Base-by-base conservation (phyloP, 2,113 vertebrate genomes). In the Chamaetylas fuelleborni region DNA sequence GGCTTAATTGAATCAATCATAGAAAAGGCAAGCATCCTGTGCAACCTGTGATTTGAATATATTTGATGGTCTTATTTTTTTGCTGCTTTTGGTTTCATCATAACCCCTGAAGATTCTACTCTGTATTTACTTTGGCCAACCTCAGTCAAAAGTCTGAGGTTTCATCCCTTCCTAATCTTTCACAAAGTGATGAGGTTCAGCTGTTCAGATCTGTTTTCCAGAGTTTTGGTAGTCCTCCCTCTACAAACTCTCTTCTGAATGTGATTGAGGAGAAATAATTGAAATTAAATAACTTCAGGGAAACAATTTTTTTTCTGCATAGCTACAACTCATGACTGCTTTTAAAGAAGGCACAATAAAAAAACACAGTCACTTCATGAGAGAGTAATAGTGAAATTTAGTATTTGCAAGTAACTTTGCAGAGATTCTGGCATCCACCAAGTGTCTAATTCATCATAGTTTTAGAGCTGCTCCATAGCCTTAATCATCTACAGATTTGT, bases 141-240 rank as follows among this genome's bases (percentile, higher is more conserved):
- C 78, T 78, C 42, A 91, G 33, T 47, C 64, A 66, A 61, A 88
- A 86, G 54, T 54, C 72, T 66, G 62, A 92, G 43, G 38, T 64
- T 86, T 95, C 80, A 71, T 78, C 92, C 72, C 47, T 89, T 84
- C 47, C 47, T 91, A 91, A 74, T 89, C 54, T 81, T 74, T 91
- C 73, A 74, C 23, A 26, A n/a, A 90, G 33, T 71, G 86, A 95
- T 81, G 88, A 91, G 28, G 40, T 84, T 54, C 91, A 95, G 91
- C 88, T 94, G 95, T 78, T 91, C 40, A 78, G 72, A 74, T 92
- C 38, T 84, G 40, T 65, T 91, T 94, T 91, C 47, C 81, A 92
- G 81, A 70, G 73, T 66, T 86, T 62, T 84, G 42, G 42, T 86
- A 83, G 80, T 70, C 51, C 38, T 90, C 69, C 64, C 36, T 91